Conservation (phyloP, 2,888 invertebrate species). For the Microplitis deprimator region DNA sequence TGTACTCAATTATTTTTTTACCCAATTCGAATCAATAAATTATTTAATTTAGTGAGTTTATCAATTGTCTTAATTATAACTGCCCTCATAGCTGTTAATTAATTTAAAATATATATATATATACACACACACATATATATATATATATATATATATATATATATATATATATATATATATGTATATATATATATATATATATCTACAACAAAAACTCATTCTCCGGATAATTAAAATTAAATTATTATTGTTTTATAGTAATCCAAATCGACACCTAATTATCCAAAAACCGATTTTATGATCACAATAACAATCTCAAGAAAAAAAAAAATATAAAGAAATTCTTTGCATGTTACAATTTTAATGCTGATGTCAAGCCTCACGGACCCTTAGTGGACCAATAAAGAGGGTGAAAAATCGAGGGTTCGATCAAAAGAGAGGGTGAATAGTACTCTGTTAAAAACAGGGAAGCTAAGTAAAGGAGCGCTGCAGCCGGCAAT, state of each 20-base stretch:
- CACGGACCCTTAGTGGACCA: conserved; percentile 19
- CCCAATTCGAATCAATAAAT: conserved; percentile 56
- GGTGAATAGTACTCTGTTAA: conserved; percentile 57
- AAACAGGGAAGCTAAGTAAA: conserved; percentile 59
- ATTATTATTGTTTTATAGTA: not conserved
- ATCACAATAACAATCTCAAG: not conserved
- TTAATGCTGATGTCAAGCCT: conserved; percentile 29
- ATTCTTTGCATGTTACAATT: conserved; percentile 25
- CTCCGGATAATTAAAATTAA: not conserved
- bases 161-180: too few species aligned
- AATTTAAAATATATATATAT: not conserved
- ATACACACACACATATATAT: too few species aligned
- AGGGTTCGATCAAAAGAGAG: conserved; percentile 43
- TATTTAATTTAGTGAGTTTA: conserved; percentile 69
- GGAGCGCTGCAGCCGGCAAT: conserved; percentile 48
- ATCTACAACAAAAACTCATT: not conserved
- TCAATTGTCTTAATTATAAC: conserved; percentile 65
- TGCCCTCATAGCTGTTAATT: conserved; percentile 49
- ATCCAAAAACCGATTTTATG: not conserved
- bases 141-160: too few species aligned
- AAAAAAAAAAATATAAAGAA: conserved; percentile 19
- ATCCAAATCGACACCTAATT: not conserved
- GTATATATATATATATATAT: too few species aligned
- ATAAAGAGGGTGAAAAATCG: conserved; percentile 29
- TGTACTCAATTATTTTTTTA: conserved; percentile 50